Evolutionary conservation across 1,140 invertebrate genomes (phyloP), one percentile per base, ranked within the genome.

Genomic region (Drosophila littoralis): DNA sequence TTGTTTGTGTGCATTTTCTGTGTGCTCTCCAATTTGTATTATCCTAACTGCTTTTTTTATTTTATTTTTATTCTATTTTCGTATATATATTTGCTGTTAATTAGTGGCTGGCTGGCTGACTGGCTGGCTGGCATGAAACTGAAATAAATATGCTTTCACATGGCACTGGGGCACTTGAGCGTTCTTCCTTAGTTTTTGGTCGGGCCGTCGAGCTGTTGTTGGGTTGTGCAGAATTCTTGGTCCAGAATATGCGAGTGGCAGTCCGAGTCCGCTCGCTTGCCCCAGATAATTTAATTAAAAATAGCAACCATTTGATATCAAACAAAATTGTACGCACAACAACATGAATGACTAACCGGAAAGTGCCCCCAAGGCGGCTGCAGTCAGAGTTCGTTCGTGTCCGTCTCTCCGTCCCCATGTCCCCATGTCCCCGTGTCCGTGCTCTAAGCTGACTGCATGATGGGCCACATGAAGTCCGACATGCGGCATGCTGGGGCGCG

Each of bases 271-370:
- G 58, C 57, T 61, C 45, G 59, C 61, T 70, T 60, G 43, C 38
- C 76, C 46, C 50, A 60, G 61, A 75, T 79, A 79, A 75, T 79
- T 79, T 79, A 79, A 79, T 79, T 79, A 79, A 79, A 77, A 77
- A 75, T 79, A 67, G 60, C 73, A 67, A 75, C 57, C 76, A 79
- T 79, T 79, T 79, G 66, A 79, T 75, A 76, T 76, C 66, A 71
- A 79, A 76, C 73, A 61, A 75, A 74, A 60, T 79, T 77, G 59
- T 79, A 67, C 67, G 72, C 72, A 75, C 64, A 77, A 58, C 71
- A 75, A 67, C 61, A 72, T 76, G 63, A 77, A 68, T 74, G 71
- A 61, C 74, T 73, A 65, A 73, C 38, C 54, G 68, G 40, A 55
- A 67, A 67, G 58, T 65, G 50, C 50, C 75, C 70, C 70, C 45